A percentile compares a stretch with the other conserved stretches of the same genome.
phyloP scores from a whole-genome alignment of 2,888 invertebrate genomes.

The Gandaritis pyraliata region DNA sequence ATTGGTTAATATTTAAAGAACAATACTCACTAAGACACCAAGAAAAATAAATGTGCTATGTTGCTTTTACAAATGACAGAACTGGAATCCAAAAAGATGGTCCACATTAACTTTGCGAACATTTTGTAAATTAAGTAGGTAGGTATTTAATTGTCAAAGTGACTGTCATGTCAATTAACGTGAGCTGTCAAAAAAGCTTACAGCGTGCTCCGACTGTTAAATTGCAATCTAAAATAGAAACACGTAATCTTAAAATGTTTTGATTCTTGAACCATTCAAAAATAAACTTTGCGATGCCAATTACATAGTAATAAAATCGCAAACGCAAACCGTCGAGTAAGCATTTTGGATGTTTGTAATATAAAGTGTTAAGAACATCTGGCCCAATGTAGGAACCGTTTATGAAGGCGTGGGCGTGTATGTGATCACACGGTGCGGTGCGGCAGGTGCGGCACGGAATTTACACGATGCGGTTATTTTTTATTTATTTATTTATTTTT shows the following conservation, averaged over 20 bases:
- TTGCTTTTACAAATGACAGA: too few species aligned
- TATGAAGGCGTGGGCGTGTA: conserved; percentile 20
- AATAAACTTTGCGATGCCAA: conserved; percentile 26
- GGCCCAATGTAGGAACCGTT: conserved; percentile 12
- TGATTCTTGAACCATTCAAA: conserved; percentile 15
- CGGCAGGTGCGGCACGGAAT: neutral
- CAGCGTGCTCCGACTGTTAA: neutral
- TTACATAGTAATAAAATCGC: conserved; percentile 24
- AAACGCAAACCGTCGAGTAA: conserved; percentile 22
- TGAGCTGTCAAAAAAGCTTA: neutral
- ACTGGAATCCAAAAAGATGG: too few species aligned
- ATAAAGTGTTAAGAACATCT: conserved; percentile 23
- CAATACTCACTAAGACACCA: too few species aligned
- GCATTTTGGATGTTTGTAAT: conserved; percentile 25
- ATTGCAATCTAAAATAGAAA: conserved; percentile 10
- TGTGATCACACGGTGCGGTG: conserved; percentile 10
- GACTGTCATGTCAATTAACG: too few species aligned
- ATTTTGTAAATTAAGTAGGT: too few species aligned
- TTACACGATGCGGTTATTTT: too few species aligned
- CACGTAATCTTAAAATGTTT: conserved; percentile 9
- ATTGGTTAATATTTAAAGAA: too few species aligned
- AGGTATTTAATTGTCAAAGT: too few species aligned
- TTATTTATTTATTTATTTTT: too few species aligned
- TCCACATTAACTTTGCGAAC: too few species aligned
- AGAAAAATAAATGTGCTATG: too few species aligned